phyloP scores from a whole-genome alignment of 2,113 vertebrate genomes.

The Phaethon lepturus region DNA sequence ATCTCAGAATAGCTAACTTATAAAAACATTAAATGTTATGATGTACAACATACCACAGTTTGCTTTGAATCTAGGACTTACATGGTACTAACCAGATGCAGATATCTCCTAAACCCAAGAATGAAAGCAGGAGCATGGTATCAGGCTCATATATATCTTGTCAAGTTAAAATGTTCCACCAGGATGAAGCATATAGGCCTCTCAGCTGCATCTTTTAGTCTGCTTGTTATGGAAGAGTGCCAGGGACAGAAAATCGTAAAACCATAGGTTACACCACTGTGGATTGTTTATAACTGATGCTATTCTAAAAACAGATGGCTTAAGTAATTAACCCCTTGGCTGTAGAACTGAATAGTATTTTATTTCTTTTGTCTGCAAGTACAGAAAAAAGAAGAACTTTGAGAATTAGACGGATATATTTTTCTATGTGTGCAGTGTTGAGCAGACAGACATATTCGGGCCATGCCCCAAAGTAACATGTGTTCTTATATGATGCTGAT shows the following conservation, averaged over 20 bases:
- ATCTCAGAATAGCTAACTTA: not conserved
- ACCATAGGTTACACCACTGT: not conserved
- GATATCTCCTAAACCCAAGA: not conserved
- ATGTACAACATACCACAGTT: not conserved
- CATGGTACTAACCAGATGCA: not conserved
- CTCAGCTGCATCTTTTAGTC: not conserved
- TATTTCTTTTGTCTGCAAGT: not conserved
- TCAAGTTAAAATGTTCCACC: not conserved
- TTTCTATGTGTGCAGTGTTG: not conserved
- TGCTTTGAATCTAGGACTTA: not conserved
- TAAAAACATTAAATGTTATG: not conserved
- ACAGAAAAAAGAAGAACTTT: not conserved
- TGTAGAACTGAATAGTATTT: not conserved
- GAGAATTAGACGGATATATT: not conserved
- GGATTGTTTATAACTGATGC: not conserved
- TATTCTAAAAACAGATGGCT: not conserved
- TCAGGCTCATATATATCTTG: not conserved
- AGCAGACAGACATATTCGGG: not conserved
- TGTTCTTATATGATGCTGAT: not conserved
- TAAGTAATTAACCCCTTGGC: not conserved
- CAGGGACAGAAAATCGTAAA: not conserved
- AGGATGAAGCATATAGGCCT: not conserved
- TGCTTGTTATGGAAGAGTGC: not conserved
- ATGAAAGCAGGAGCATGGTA: not conserved
- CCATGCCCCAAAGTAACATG: not conserved